These are phyloP conservation scores for Zele albiditarsus DNA, from an alignment of 2,888 invertebrate species.

Conservation along the genomic window DNA sequence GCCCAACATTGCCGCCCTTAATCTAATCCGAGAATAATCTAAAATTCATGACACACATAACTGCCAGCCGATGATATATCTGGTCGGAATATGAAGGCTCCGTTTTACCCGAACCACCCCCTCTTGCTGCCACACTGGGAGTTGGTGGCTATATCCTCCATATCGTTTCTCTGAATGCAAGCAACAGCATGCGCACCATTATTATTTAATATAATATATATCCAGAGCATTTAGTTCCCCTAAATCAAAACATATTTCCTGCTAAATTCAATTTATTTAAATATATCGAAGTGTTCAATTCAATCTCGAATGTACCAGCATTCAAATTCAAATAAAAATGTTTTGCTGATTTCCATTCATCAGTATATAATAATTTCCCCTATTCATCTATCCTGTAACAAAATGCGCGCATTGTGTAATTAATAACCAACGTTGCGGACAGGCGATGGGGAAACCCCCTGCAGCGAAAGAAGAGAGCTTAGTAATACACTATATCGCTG, in stretches of 20 bases:
- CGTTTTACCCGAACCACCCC: constrained; percentile 10
- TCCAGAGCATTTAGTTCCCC: constrained; percentile 40
- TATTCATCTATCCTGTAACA: neutral
- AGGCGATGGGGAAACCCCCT: constrained; percentile 16
- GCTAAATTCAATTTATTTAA: neutral
- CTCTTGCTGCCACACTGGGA: neutral
- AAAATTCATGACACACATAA: constrained; percentile 72
- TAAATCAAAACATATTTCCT: constrained; percentile 48
- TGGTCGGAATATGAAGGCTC: constrained; percentile 54
- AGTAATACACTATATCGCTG: neutral
- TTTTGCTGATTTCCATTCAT: neutral
- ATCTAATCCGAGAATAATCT: constrained; percentile 71
- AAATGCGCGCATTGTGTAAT: constrained; percentile 29
- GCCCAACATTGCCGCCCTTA: constrained; percentile 58
- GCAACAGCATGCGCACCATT: constrained; percentile 47
- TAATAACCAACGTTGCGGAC: constrained; percentile 36
- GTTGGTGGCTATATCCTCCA: neutral
- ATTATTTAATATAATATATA: constrained; percentile 61
- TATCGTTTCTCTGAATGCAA: neutral
- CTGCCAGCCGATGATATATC: constrained; percentile 72
- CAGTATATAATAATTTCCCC: neutral
- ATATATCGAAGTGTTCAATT: neutral
- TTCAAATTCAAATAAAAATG: neutral
- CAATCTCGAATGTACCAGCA: neutral
- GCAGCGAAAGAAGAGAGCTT: neutral